A percentile compares a stretch with the other conserved stretches of the same genome.
phyloP scores from a whole-genome alignment of 2,888 invertebrate species.

The Arrhopalites spinosus region DNA sequence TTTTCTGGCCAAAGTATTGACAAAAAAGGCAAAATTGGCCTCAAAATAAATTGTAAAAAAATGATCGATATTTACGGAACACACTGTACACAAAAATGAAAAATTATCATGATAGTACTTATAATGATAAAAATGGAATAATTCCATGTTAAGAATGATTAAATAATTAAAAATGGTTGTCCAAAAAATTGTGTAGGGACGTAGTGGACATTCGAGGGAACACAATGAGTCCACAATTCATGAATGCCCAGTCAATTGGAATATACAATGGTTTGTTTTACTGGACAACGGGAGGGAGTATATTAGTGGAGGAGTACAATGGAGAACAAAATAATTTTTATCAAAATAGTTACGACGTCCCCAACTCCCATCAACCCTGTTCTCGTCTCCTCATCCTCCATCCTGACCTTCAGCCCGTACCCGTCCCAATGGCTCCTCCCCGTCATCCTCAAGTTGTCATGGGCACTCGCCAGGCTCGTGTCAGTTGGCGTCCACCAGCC shows the following conservation, averaged over 20 bases:
- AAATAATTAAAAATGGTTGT: too few species aligned
- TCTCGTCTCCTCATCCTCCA: constrained; percentile 66
- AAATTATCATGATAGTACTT: too few species aligned
- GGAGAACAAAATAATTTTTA: constrained; percentile 71
- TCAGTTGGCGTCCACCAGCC: constrained; percentile 77
- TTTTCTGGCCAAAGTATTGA: too few species aligned
- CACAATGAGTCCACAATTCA: constrained; percentile 75
- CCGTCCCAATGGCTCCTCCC: constrained; percentile 79
- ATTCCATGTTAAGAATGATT: too few species aligned
- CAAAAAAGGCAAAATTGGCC: too few species aligned
- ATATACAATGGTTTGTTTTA: constrained; percentile 78
- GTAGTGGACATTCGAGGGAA: constrained; percentile 72
- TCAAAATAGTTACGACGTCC: constrained; percentile 71
- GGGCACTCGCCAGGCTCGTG: constrained; percentile 60
- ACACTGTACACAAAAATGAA: too few species aligned
- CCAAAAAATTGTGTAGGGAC: too few species aligned
- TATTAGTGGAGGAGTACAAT: constrained; percentile 80
- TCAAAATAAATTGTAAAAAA: too few species aligned
- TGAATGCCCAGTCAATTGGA: constrained; percentile 75
- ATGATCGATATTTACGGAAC: too few species aligned
- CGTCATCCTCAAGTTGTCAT: constrained; percentile 79
- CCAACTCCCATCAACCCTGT: constrained; percentile 62
- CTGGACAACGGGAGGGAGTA: constrained; percentile 75
- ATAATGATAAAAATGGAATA: too few species aligned
- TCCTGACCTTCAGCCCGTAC: constrained; percentile 76